Evolutionary conservation across 2,113 vertebrate genomes (phyloP).

Genomic region (Lasiurus cinereus): DNA sequence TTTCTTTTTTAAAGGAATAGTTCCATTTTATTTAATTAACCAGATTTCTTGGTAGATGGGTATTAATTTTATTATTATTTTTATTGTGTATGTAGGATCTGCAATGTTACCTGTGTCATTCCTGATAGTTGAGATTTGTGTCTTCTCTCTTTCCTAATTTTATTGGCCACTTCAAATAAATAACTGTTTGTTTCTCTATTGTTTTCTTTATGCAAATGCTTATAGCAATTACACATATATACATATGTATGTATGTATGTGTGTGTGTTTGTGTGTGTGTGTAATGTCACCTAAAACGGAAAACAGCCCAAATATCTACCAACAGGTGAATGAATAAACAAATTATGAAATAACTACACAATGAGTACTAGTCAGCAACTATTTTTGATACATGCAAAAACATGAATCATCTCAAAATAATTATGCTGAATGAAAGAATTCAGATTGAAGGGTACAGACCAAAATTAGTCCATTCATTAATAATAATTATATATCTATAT

Average conservation of each 20-base stretch:
- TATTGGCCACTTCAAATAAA: constrained; percentile 15
- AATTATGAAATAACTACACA: background rate
- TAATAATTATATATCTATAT: background rate
- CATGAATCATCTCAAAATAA: constrained; percentile 10
- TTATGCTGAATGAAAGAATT: background rate
- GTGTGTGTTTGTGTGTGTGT: too few species aligned
- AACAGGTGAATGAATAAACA: background rate
- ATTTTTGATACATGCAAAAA: background rate
- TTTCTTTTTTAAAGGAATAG: background rate
- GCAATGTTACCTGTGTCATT: background rate
- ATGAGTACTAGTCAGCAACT: background rate
- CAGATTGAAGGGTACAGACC: background rate
- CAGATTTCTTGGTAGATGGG: background rate
- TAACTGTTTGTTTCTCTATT: background rate
- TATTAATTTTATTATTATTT: background rate
- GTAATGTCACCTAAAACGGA: background rate
- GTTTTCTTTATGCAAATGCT: background rate
- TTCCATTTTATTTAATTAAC: background rate
- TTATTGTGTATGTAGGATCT: background rate
- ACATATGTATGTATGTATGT: background rate
- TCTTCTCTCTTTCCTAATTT: background rate
- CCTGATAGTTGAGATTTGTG: background rate
- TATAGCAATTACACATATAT: background rate
- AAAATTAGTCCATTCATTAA: background rate
- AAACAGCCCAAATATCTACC: background rate